Evolutionary conservation across 2,888 invertebrate genomes (phyloP).

Genomic region (Neelides folsomi): DNA sequence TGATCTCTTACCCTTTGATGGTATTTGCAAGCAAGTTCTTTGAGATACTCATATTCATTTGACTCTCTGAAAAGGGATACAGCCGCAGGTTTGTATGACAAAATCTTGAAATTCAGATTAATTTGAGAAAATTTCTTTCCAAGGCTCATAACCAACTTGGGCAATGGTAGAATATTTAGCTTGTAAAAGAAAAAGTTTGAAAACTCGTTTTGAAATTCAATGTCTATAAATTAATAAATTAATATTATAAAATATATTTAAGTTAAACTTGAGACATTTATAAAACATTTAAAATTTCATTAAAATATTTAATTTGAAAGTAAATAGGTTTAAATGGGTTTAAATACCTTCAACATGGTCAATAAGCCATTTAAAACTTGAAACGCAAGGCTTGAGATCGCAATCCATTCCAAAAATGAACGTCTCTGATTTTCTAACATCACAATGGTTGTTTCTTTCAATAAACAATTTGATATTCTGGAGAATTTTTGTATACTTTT

Average conservation of each 20-base stretch:
- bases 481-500: constrained; percentile 20
- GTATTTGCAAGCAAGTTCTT: constrained; percentile 23
- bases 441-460: constrained; percentile 6
- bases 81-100: constrained; percentile 11
- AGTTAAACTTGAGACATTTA: constrained; percentile 2
- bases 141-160: constrained; percentile 18
- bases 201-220: not conserved
- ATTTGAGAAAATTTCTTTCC: constrained; percentile 14
- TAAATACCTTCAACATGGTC: constrained; percentile 19
- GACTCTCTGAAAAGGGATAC: constrained; percentile 15
- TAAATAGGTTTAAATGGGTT: not conserved
- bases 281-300: not conserved
- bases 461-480: constrained; percentile 17
- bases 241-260: not conserved
- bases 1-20: constrained; percentile 18
- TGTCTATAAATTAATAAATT: not conserved
- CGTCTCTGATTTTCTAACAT: not conserved
- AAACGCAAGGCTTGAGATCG: constrained; percentile 11
- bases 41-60: constrained; percentile 21
- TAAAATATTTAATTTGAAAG: too few relatives aligned
- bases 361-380: constrained; percentile 22
- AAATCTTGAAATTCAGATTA: constrained; percentile 16
- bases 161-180: constrained; percentile 18
- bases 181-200: constrained; percentile 9
- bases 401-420: constrained; percentile 18